phyloP scores from a whole-genome alignment of 2,797 vertebrate genomes.

The Margarornis squamiger region DNA sequence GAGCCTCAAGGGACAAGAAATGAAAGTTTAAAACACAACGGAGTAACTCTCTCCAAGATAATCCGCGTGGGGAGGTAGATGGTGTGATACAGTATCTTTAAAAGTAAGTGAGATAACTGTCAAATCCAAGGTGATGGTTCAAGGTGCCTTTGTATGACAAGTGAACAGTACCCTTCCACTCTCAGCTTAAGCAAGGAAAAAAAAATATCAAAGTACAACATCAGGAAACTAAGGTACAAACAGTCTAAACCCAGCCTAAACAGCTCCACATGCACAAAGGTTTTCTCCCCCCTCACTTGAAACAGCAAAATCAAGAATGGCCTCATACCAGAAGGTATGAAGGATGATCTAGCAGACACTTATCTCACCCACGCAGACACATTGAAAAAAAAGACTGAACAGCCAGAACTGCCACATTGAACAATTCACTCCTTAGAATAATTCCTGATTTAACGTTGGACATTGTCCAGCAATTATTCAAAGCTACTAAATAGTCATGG shows the following conservation, averaged over 20 bases:
- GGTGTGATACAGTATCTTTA: neutral
- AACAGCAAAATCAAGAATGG: slow-evolving; percentile 16
- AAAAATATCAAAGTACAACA: neutral
- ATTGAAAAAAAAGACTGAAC: neutral
- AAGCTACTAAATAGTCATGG: neutral
- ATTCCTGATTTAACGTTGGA: slow-evolving; percentile 42
- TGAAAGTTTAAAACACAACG: neutral
- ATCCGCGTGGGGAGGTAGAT: neutral
- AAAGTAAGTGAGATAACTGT: neutral
- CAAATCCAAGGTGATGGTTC: neutral
- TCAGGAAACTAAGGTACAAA: slow-evolving; percentile 2
- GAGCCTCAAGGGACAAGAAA: neutral
- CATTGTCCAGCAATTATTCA: slow-evolving; percentile 6
- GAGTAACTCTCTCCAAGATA: neutral
- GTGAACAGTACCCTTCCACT: neutral
- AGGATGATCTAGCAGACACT: slow-evolving; percentile 40
- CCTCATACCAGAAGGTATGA: slow-evolving; percentile 33
- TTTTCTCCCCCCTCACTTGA: neutral
- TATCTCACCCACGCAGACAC: slow-evolving; percentile 47
- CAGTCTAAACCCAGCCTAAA: neutral
- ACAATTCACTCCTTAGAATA: slow-evolving; percentile 18
- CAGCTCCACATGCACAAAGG: neutral
- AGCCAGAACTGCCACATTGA: neutral
- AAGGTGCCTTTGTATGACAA: slow-evolving; percentile 4
- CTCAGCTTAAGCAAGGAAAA: neutral